These are phyloP conservation scores for Augochlora pura DNA, from an alignment of 1,140 invertebrate species.

Conservation along the genomic window DNA sequence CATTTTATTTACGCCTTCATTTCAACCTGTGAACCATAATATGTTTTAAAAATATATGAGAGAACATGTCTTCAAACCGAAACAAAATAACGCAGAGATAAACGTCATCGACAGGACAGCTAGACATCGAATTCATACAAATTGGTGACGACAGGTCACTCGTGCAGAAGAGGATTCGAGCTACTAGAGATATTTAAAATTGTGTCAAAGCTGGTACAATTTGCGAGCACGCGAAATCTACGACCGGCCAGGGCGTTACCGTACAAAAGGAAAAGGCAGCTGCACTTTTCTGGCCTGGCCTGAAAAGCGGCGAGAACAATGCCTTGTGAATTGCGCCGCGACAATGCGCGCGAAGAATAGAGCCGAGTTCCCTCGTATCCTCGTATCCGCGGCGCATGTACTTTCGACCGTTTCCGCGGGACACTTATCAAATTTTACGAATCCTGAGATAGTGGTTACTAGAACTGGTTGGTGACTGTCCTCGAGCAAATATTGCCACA, in stretches of 20 bases:
- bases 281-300: conserved; percentile 47
- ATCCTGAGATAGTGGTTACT: not conserved
- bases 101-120: no score
- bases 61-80: no score
- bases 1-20: no score
- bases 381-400: not conserved
- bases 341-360: conserved; percentile 32
- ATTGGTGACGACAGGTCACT: no score
- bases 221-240: conserved; percentile 22
- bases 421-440: conserved; percentile 8
- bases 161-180: not conserved
- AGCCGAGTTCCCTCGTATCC: conserved; percentile 8
- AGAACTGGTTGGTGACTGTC: not conserved
- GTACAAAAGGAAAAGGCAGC: conserved; percentile 51
- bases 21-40: no score
- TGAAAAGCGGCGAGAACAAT: conserved; percentile 44
- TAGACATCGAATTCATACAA: no score
- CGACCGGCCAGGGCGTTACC: not conserved
- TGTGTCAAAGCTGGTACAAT: not conserved
- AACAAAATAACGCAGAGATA: no score
- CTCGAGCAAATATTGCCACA: conserved; percentile 6
- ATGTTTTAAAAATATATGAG: no score
- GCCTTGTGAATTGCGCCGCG: conserved; percentile 35
- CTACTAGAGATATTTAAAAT: not conserved
- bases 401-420: not conserved